Evolutionary conservation across 1,140 invertebrate genomes (phyloP).

Genomic region (Halyomorpha halys): DNA sequence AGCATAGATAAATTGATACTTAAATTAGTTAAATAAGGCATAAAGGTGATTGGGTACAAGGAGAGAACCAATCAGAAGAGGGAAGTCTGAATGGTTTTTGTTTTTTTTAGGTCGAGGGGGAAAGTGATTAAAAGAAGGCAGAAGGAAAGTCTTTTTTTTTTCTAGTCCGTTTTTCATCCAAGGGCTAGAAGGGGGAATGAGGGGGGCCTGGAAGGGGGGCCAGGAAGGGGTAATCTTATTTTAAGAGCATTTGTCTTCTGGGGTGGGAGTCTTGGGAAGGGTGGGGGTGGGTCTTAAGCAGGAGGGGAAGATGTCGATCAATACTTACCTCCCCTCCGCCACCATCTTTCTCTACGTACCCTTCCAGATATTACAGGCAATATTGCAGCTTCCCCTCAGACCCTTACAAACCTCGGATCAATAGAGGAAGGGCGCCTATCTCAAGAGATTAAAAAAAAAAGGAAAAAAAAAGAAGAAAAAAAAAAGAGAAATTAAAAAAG

Average conservation of each 20-base stretch:
- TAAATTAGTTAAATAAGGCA: too few species aligned
- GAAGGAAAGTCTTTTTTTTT: neutral
- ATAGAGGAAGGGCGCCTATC: too few species aligned
- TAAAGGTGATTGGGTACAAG: too few species aligned
- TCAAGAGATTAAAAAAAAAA: too few species aligned
- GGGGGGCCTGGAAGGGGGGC: neutral
- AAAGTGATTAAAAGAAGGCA: slow-evolving; percentile 13
- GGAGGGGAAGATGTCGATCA: slow-evolving; percentile 16
- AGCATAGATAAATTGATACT: too few species aligned
- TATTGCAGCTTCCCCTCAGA: neutral
- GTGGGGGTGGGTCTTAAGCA: slow-evolving; percentile 14
- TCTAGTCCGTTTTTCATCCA: neutral
- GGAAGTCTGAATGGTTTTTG: too few species aligned
- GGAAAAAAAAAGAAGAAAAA: too few species aligned
- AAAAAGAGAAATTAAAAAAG: too few species aligned
- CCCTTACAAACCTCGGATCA: neutral
- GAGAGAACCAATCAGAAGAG: too few species aligned
- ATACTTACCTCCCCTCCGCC: slow-evolving; percentile 1
- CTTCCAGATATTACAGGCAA: slow-evolving; percentile 17
- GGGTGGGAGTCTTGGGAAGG: neutral
- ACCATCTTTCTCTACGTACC: neutral
- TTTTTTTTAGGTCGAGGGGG: neutral
- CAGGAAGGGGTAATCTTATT: slow-evolving; percentile 11
- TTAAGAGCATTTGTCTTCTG: slow-evolving; percentile 15
- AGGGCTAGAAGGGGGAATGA: neutral